Conservation (phyloP, 2,888 invertebrate species). For the Rhimphoctona megacephalus region DNA sequence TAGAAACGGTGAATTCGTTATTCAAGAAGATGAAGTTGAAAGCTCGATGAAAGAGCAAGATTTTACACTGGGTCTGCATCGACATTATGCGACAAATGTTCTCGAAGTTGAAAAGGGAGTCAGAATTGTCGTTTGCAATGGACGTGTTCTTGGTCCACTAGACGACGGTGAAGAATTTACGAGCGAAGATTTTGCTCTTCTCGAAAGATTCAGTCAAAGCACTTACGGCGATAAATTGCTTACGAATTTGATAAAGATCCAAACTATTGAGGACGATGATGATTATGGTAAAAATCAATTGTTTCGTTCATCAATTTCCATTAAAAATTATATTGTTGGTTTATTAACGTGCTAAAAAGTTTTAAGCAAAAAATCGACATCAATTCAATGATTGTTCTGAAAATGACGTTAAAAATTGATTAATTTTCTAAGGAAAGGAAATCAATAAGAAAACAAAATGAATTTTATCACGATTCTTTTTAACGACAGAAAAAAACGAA, state of each 20-base stretch:
- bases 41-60: conserved; percentile 73
- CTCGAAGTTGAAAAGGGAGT: conserved; percentile 89
- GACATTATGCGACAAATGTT: conserved; percentile 90
- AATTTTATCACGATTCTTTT: neutral
- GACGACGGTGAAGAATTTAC: conserved; percentile 91
- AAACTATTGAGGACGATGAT: conserved; percentile 84
- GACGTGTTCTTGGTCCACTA: conserved; percentile 95
- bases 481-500: conserved; percentile 81
- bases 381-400: neutral
- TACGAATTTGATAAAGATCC: conserved; percentile 87
- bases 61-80: conserved; percentile 83
- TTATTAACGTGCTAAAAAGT: too few relatives aligned
- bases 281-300: conserved; percentile 81
- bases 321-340: too few relatives aligned
- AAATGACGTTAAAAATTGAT: neutral
- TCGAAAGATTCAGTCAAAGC: conserved; percentile 92
- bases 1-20: conserved; percentile 85
- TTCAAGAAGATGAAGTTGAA: conserved; percentile 84
- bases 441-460: neutral
- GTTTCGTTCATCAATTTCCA: neutral
- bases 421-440: neutral
- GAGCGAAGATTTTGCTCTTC: conserved; percentile 94
- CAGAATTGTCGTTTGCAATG: conserved; percentile 94
- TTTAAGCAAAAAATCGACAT: too few relatives aligned
- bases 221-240: conserved; percentile 91